Evolutionary conservation across 2,888 invertebrate species (phyloP).

Genomic region (Drosophila birchii): DNA sequence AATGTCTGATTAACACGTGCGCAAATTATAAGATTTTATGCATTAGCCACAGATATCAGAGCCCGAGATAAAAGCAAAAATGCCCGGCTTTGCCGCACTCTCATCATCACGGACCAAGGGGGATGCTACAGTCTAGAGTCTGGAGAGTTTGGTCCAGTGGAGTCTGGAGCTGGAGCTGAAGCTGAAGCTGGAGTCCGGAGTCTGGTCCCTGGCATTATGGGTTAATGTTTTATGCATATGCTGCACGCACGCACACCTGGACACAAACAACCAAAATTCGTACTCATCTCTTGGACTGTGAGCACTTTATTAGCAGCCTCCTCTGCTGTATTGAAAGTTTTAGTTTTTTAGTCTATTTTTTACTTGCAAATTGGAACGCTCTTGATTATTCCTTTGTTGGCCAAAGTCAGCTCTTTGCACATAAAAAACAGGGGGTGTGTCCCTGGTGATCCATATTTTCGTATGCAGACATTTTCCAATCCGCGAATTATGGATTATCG

Average conservation of each 20-base stretch:
- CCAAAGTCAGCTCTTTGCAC: background rate
- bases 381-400: constrained; percentile 40
- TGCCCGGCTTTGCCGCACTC: constrained; percentile 67
- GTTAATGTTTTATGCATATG: constrained; percentile 71
- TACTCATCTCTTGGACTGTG: constrained; percentile 16
- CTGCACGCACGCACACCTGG: constrained; percentile 64
- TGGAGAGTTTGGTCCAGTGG: background rate
- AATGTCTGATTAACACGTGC: constrained; percentile 81
- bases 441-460: constrained; percentile 29
- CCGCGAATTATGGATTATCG: constrained; percentile 37
- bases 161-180: too few relatives aligned
- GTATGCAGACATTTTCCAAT: constrained; percentile 22
- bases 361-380: constrained; percentile 28
- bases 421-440: constrained; percentile 12
- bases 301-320: constrained; percentile 32
- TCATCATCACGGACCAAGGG: constrained; percentile 31
- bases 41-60: constrained; percentile 77
- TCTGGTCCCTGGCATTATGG: constrained; percentile 64
- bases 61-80: constrained; percentile 77
- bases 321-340: constrained; percentile 1
- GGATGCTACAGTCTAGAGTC: constrained; percentile 13
- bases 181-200: background rate
- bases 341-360: background rate
- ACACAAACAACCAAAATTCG: constrained; percentile 19
- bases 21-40: constrained; percentile 81